These are phyloP conservation scores for Dicyrtoma fusca DNA, from an alignment of 2,888 invertebrate genomes.

Conservation along the genomic window DNA sequence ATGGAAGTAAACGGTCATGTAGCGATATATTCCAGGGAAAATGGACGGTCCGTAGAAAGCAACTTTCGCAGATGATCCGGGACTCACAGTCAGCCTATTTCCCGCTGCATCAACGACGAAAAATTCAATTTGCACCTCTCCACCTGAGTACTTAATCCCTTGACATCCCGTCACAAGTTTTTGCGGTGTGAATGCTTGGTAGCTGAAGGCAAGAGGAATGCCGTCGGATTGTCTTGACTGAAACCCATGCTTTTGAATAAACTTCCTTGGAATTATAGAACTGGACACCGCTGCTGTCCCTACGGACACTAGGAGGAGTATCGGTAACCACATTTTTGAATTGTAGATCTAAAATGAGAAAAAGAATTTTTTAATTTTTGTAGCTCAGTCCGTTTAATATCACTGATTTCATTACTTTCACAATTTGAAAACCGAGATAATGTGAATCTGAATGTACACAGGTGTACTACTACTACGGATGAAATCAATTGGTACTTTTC, in stretches of 20 bases:
- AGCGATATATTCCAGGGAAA: slow-evolving; percentile 38
- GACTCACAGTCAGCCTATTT: slow-evolving; percentile 40
- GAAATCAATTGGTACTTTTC: no score
- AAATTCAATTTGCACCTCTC: slow-evolving; percentile 34
- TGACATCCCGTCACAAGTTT: slow-evolving; percentile 45
- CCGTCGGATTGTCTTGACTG: neutral
- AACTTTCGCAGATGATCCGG: slow-evolving; percentile 24
- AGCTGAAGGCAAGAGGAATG: slow-evolving; percentile 32
- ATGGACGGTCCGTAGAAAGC: slow-evolving; percentile 43
- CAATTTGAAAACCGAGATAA: no score
- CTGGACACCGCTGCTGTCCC: neutral
- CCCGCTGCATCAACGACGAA: slow-evolving; percentile 51
- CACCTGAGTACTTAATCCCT: slow-evolving; percentile 37
- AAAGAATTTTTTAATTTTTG: no score
- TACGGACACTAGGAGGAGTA: neutral
- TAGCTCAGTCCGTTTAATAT: no score
- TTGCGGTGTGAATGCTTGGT: slow-evolving; percentile 44
- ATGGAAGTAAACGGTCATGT: slow-evolving; percentile 42
- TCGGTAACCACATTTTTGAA: neutral
- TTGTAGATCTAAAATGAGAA: no score
- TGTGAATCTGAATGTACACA: no score
- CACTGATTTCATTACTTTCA: no score
- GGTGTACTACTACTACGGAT: no score
- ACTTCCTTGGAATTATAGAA: no score
- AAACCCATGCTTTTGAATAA: no score